Base-by-base conservation (phyloP, 2,888 invertebrate genomes). In the Cremastinae sp. region DNA sequence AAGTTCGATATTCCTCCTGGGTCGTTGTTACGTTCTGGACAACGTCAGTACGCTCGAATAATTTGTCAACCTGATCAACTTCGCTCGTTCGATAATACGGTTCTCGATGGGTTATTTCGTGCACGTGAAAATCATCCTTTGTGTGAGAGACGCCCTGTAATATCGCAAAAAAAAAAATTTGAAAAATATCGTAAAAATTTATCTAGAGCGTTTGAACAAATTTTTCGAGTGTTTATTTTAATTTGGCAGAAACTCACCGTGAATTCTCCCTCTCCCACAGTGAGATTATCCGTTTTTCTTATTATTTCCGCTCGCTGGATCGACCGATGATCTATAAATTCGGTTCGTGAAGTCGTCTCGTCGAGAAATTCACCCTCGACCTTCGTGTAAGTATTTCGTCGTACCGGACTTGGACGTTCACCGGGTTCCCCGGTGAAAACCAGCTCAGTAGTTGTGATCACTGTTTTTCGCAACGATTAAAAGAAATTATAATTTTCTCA, bases 341-440 rank as follows among this genome's bases (percentile, higher is more conserved):
- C 94, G 0, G 93, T 91, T 86, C 92, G 91, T 61, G 91, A 92
- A 14, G 95, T 95, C 2, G 95, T 95, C 82, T 94, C 94, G 47
- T 93, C 93, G 49, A 89, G 92, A 89, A 95, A 93, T 69, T 95
- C 95, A 34, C 95, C 95, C 90, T 94, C 95, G 51, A 94, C 90
- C 88, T 95, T 95, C 0, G 95, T 95, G 92, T 93, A 95, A 0
- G 95, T 95, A 84, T 95, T 94, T 65, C 95, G 92, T 81, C 95
- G 91, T 56, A 94, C 92, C 73, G 93, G 92, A 84, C 91, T 92
- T 49, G 93, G 92, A 83, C 93, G 90, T 87, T 94, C 94, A 4
- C 92, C 91, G 78, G 92, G 92, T 87, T 93, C 92, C n/a, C 93
- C 93, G 79, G 94, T 94, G 87, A 93, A 95, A 85, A 94, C 94